phyloP scores from a whole-genome alignment of 92 coral and sea anemone genomes.

The Plumapathes pennacea region DNA sequence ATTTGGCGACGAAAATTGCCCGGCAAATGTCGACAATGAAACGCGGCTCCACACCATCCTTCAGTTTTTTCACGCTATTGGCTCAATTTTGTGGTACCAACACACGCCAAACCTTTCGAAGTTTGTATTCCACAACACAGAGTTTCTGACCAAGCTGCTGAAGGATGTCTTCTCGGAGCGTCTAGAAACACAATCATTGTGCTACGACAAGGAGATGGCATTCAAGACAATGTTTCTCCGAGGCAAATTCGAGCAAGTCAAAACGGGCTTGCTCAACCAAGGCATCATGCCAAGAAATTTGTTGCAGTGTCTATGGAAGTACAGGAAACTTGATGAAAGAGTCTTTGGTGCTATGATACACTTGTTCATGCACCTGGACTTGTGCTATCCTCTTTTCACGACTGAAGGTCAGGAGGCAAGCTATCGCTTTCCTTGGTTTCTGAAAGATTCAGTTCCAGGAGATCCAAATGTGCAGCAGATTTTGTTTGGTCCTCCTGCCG shows the following conservation, averaged over 20 bases:
- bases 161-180: conserved; percentile 50
- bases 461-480: conserved; percentile 4
- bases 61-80: conserved; percentile 59
- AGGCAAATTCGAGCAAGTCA: conserved; percentile 17
- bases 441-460: conserved; percentile 22
- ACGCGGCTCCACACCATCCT: conserved; percentile 36
- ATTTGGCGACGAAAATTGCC: no score
- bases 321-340: conserved; percentile 22
- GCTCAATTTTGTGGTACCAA: conserved; percentile 62
- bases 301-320: conserved; percentile 42
- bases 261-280: conserved; percentile 34
- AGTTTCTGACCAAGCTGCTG: conserved; percentile 45
- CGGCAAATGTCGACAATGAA: no score
- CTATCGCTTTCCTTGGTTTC: conserved; percentile 69
- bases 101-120: conserved; percentile 32
- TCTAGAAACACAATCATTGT: conserved; percentile 3
- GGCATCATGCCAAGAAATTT: conserved; percentile 51
- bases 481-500: conserved; percentile 1
- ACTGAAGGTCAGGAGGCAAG: conserved; percentile 9
- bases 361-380: conserved; percentile 53
- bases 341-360: conserved; percentile 57
- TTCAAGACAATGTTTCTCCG: conserved; percentile 8
- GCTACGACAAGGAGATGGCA: conserved; percentile 1
- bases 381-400: conserved; percentile 36
- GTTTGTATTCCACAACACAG: conserved; percentile 64